Base-by-base conservation (phyloP, 2,113 vertebrate genomes). In the Podarcis raffonei region DNA sequence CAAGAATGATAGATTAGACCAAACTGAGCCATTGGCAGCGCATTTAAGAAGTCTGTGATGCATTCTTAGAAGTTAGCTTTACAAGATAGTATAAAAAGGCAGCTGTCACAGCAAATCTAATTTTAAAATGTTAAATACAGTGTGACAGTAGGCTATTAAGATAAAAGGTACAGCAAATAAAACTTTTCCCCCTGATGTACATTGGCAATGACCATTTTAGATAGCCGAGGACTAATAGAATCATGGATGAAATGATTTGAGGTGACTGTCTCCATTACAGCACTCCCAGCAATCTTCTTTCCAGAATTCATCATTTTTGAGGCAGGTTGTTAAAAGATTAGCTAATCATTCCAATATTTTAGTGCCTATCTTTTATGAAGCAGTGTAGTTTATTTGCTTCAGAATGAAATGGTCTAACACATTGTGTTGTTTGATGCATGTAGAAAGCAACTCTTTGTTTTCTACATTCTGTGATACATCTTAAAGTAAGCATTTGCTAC, bases 1-100 rank as follows among this genome's bases (percentile, higher is more conserved):
- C 77, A 85, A 83, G 53, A 8, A 69, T 81, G 87, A 94, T 94
- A 90, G 72, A 94, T 92, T 81, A 66, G 69, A 95, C 85, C 89
- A 92, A 87, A 87, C 87, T n/a, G 12, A 30, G 3, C 94, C 80
- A 79, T 0, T 1, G 30, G 25, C 66, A 37, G 88, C 88, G 81
- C 71, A 89, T 94, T 87, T 81, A 37, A 83, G 91, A 81, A 27
- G 69, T 48, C 22, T 9, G 62, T 89, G 80, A 1, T 48, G 71
- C 11, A 1, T 87, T 71, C 32, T 84, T n/a, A 86, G 90, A 86
- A 81, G 71, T 92, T 88, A 83, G 27, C 80, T 90, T 93, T 92
- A 42, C 89, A 18, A 94, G 85, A 35, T 11, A 32, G 76, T 81
- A 32, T 77, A 20, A 82, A 71, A 87, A 89, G 79, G 0, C 0